phyloP scores from a whole-genome alignment of 2,888 invertebrate genomes.

The Dilophus febrilis region DNA sequence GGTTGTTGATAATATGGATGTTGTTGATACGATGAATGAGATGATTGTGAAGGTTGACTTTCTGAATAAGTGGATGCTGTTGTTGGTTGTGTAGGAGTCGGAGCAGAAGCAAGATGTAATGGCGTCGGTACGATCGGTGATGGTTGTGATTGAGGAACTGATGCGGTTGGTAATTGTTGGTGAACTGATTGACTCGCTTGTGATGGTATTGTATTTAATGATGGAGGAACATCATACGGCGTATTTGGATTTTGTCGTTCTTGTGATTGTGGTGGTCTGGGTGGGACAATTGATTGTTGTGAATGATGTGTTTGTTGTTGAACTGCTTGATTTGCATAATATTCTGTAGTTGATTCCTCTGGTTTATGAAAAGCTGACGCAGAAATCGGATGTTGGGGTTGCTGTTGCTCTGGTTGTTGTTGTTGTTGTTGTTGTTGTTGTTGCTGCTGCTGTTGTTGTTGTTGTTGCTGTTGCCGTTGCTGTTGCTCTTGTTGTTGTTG shows the following conservation, averaged over 20 bases:
- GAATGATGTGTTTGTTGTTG: not conserved
- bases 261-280: not conserved
- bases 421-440: not conserved
- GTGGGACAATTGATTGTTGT: not conserved
- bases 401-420: not conserved
- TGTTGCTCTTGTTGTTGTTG: not conserved
- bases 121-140: not conserved
- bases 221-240: not conserved
- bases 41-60: too few relatives aligned
- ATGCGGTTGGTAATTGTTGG: not conserved
- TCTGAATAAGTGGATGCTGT: not conserved
- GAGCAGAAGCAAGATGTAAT: not conserved
- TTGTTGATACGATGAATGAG: too few relatives aligned
- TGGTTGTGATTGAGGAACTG: not conserved
- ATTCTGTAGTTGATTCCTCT: not conserved
- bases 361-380: not conserved
- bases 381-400: not conserved
- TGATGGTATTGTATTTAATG: not conserved
- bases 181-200: constrained; percentile 7
- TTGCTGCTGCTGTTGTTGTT: not conserved
- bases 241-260: not conserved
- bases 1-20: too few relatives aligned
- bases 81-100: not conserved
- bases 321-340: not conserved
- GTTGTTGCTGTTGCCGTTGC: not conserved